Percentiles rank a stretch among this genome's conserved stretches.
These are phyloP conservation scores for Coptodon bakossiorum DNA, from an alignment of 2,113 vertebrate genomes.

Conservation along the genomic window DNA sequence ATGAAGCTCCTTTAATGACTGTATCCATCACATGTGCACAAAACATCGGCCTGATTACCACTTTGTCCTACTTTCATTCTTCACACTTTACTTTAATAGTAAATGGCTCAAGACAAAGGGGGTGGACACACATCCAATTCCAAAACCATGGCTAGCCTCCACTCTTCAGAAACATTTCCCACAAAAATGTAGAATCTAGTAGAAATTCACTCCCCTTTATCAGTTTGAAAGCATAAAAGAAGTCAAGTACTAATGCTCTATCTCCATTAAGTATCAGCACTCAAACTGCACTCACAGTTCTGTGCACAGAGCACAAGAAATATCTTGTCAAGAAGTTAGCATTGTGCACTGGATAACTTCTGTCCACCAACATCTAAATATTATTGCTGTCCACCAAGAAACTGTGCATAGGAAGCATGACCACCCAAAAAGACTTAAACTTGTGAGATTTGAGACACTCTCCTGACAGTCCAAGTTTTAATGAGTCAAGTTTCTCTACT, in stretches of 20 bases:
- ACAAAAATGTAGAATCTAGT: neutral
- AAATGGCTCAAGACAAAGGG: neutral
- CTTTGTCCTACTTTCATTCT: conserved; percentile 53
- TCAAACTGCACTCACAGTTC: neutral
- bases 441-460: neutral
- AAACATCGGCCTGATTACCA: conserved; percentile 17
- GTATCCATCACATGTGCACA: conserved; percentile 48
- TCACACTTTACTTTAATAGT: neutral
- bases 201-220: neutral
- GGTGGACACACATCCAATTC: neutral
- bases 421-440: neutral
- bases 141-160: neutral
- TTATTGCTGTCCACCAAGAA: neutral
- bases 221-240: neutral
- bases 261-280: neutral
- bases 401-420: neutral
- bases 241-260: neutral
- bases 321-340: neutral
- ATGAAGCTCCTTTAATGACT: conserved; percentile 47
- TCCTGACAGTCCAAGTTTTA: neutral
- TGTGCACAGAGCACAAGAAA: neutral
- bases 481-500: neutral
- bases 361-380: neutral
- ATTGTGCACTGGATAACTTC: neutral
- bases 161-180: neutral